Evolutionary conservation across 1,140 invertebrate genomes (phyloP).

Genomic region (Amyelois transitella): DNA sequence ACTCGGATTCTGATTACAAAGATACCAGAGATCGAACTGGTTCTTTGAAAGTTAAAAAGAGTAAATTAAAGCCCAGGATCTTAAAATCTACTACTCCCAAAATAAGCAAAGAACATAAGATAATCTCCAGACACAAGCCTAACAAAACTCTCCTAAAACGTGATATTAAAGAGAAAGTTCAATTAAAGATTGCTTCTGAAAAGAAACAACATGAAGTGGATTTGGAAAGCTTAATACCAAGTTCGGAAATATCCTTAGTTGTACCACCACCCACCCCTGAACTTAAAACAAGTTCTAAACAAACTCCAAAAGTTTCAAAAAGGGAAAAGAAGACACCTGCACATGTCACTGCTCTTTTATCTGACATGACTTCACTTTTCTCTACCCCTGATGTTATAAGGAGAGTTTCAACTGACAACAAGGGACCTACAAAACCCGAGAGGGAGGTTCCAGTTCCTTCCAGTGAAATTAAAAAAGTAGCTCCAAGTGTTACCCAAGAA

Average conservation of each 20-base stretch:
- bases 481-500: conserved; percentile 37
- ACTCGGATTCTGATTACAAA: conserved; percentile 71
- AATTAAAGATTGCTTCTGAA: conserved; percentile 33
- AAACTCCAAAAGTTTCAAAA: conserved; percentile 69
- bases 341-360: conserved; percentile 76
- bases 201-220: conserved; percentile 33
- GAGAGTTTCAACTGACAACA: conserved; percentile 74
- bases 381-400: conserved; percentile 86
- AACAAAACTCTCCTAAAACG: conserved; percentile 46
- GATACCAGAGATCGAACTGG: conserved; percentile 50
- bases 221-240: conserved; percentile 28
- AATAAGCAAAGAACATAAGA: conserved; percentile 39
- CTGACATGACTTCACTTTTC: conserved; percentile 80
- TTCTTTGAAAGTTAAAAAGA: conserved; percentile 38
- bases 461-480: conserved; percentile 45
- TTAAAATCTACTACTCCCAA: conserved; percentile 40
- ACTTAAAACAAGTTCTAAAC: conserved; percentile 51
- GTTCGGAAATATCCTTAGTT: conserved; percentile 25
- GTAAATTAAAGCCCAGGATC: conserved; percentile 57
- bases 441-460: conserved; percentile 25
- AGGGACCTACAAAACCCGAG: conserved; percentile 52
- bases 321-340: conserved; percentile 82
- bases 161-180: conserved; percentile 56
- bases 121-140: conserved; percentile 39
- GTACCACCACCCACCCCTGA: conserved; percentile 22